Conservation (phyloP, 64 coral and sea anemone species). For the Dendrophyllia cribrosa region DNA sequence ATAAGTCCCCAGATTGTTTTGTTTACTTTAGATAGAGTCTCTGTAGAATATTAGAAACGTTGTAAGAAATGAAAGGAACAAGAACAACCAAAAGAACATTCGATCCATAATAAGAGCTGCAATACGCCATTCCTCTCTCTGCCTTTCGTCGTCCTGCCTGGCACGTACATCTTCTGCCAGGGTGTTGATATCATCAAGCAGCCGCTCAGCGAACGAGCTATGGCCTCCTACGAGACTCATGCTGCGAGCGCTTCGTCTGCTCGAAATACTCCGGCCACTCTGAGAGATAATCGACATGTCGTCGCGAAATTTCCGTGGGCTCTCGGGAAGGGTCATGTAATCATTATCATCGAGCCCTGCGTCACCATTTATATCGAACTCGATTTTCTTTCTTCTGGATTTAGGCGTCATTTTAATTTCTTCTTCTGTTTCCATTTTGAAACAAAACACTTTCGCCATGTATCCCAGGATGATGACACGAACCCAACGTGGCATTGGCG, state of each 20-base stretch:
- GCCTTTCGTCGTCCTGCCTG: constrained; percentile 87
- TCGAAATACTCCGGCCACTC: constrained; percentile 78
- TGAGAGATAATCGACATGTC: constrained; percentile 54
- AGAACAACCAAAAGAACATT: constrained; percentile 74
- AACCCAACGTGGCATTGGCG: constrained; percentile 95
- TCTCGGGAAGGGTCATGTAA: constrained; percentile 36
- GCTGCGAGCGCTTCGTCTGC: constrained; percentile 71
- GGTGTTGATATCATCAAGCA: constrained; percentile 87
- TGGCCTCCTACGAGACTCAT: constrained; percentile 61
- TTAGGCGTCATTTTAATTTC: constrained; percentile 56
- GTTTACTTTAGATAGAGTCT: constrained; percentile 19
- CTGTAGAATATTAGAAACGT: constrained; percentile 74
- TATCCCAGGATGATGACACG: constrained; percentile 87
- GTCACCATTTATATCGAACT: constrained; percentile 49
- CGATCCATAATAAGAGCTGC: constrained; percentile 77
- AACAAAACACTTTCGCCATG: constrained; percentile 94
- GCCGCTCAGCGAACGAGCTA: constrained; percentile 78
- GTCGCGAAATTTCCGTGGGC: constrained; percentile 41
- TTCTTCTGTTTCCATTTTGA: constrained; percentile 77
- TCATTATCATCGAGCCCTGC: constrained; percentile 25
- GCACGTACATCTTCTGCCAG: constrained; percentile 89
- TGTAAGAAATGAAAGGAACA: constrained; percentile 4
- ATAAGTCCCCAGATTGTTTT: too few relatives aligned
- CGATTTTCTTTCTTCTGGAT: constrained; percentile 53
- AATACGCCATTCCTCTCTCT: constrained; percentile 87